Conservation (phyloP, 2,797 vertebrate species). For the Sciurus carolinensis region DNA sequence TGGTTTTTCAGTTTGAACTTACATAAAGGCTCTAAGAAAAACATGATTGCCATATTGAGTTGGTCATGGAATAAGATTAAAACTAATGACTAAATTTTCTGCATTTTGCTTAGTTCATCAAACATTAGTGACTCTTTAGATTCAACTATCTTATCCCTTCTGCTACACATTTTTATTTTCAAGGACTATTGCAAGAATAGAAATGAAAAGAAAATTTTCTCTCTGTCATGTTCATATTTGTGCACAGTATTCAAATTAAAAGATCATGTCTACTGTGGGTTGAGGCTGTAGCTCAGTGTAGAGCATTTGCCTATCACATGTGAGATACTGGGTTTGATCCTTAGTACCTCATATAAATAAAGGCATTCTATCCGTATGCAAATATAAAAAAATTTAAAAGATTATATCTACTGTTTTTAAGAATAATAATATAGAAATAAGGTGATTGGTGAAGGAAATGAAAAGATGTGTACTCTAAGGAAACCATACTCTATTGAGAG, state of each 20-base stretch:
- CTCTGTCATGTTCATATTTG: neutral
- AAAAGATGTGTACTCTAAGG: neutral
- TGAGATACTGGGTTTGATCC: too few species aligned
- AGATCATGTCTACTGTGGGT: neutral
- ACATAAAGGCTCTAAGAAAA: neutral
- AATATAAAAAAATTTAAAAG: neutral
- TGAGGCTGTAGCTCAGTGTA: too few species aligned
- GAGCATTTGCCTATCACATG: too few species aligned
- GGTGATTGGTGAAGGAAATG: neutral
- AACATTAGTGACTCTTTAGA: neutral
- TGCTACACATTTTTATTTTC: neutral
- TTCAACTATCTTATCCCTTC: neutral
- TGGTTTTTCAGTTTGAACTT: neutral
- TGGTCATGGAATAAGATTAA: neutral
- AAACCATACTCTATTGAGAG: neutral
- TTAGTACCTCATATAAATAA: too few species aligned
- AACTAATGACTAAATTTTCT: neutral
- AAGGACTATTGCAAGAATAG: neutral
- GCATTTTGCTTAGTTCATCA: neutral
- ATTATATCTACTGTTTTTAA: neutral
- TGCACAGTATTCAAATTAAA: conserved; percentile 24
- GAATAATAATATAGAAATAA: neutral
- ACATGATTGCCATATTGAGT: neutral
- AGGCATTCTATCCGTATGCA: too few species aligned
- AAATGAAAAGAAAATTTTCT: neutral